Percentiles rank a stretch among this genome's conserved stretches.
Conservation (phyloP, 2,113 vertebrate genomes). For the Passer domesticus region DNA sequence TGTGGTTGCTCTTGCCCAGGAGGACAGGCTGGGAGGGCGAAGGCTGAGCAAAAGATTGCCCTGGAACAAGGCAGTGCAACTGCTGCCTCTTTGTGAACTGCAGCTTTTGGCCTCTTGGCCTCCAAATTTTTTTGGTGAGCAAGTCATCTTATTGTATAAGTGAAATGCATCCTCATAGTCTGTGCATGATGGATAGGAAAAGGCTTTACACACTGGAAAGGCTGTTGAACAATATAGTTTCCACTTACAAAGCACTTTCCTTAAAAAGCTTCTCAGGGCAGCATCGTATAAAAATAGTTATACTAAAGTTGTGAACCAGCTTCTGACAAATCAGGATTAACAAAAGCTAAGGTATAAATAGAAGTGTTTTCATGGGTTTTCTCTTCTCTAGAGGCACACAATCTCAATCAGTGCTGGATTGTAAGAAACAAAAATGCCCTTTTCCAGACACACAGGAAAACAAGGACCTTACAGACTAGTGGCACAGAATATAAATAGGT, state of each 20-base stretch:
- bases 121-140: slow-evolving; percentile 47
- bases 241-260: slow-evolving; percentile 73
- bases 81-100: background rate
- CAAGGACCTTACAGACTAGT: slow-evolving; percentile 10
- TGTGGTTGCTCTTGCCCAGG: background rate
- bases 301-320: slow-evolving; percentile 67
- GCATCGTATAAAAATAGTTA: slow-evolving; percentile 69
- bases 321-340: slow-evolving; percentile 65
- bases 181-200: slow-evolving; percentile 47
- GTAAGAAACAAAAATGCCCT: slow-evolving; percentile 55
- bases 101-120: slow-evolving; percentile 29
- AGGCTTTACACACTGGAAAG: slow-evolving; percentile 59
- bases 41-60: background rate
- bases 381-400: slow-evolving; percentile 31
- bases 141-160: slow-evolving; percentile 49
- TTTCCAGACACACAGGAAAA: slow-evolving; percentile 54
- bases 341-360: slow-evolving; percentile 72
- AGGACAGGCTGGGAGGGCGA: background rate
- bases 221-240: slow-evolving; percentile 61
- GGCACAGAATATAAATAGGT: slow-evolving; percentile 25
- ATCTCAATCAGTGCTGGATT: slow-evolving; percentile 27
- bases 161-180: slow-evolving; percentile 52
- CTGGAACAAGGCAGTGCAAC: background rate
- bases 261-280: slow-evolving; percentile 65
- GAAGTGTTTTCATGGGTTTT: slow-evolving; percentile 47